Percentiles rank a stretch among this genome's conserved stretches.
Conservation (phyloP, 2,113 vertebrate genomes). For the Patagioenas fasciata region DNA sequence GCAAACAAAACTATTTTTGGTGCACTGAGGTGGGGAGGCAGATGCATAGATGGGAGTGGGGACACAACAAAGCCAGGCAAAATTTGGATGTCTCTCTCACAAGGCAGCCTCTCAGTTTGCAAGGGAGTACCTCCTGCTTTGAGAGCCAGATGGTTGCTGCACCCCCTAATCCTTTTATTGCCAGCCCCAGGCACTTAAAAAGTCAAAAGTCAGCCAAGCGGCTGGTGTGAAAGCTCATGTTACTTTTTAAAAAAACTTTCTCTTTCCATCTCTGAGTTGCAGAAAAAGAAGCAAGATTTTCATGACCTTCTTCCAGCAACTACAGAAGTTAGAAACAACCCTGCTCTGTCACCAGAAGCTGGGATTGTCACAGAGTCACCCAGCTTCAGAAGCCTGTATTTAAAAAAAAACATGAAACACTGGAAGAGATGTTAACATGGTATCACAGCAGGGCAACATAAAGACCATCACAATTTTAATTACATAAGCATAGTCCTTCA, state of each 20-base stretch:
- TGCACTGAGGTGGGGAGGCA: neutral
- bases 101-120: neutral
- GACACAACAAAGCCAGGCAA: neutral
- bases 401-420: neutral
- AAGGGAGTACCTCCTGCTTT: neutral
- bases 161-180: neutral
- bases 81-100: neutral
- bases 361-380: neutral
- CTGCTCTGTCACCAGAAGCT: neutral
- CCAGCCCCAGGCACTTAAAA: neutral
- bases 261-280: neutral
- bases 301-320: neutral
- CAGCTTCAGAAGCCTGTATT: neutral
- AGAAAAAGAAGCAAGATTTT: neutral
- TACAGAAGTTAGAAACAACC: neutral
- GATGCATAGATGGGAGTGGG: neutral
- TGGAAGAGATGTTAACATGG: neutral
- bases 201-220: neutral
- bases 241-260: neutral
- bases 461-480: neutral
- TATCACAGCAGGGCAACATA: neutral
- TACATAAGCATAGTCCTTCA: neutral
- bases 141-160: neutral
- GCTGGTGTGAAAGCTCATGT: neutral
- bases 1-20: neutral